Conservation (phyloP, 2,797 vertebrate genomes). For the Epinephelus malabaricus region DNA sequence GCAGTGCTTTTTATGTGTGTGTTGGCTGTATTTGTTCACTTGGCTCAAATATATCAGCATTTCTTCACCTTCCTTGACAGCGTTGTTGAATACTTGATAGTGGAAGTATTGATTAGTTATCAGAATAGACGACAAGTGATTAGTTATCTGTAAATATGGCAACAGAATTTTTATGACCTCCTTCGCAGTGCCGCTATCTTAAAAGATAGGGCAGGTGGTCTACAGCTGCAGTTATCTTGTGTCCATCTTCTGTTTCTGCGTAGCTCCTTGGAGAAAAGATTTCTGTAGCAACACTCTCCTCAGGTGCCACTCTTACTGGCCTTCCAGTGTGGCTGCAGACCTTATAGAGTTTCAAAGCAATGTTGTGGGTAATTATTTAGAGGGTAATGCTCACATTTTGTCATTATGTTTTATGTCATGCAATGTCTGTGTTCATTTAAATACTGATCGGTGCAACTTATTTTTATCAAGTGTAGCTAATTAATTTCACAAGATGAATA, state of each 20-base stretch:
- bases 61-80: constrained; percentile 11
- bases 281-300: background rate
- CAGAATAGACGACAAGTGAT: background rate
- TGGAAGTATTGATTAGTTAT: background rate
- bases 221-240: background rate
- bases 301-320: background rate
- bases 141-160: background rate
- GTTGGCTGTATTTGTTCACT: constrained; percentile 15
- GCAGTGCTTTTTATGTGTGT: constrained; percentile 36
- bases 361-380: constrained; percentile 6
- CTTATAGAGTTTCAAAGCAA: background rate
- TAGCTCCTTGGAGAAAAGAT: background rate
- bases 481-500: constrained; percentile 13
- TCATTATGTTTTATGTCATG: background rate
- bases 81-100: background rate
- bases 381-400: background rate
- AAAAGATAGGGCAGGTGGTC: constrained; percentile 2
- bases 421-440: background rate
- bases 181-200: constrained; percentile 3
- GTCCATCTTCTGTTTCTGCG: background rate
- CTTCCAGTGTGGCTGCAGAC: background rate
- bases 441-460: background rate
- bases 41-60: constrained; percentile 27
- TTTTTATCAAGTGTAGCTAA: constrained; percentile 13
- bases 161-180: constrained; percentile 6